Conservation (phyloP, 53 echinoderm and acorn worm genomes). For the Crossaster papposus region DNA sequence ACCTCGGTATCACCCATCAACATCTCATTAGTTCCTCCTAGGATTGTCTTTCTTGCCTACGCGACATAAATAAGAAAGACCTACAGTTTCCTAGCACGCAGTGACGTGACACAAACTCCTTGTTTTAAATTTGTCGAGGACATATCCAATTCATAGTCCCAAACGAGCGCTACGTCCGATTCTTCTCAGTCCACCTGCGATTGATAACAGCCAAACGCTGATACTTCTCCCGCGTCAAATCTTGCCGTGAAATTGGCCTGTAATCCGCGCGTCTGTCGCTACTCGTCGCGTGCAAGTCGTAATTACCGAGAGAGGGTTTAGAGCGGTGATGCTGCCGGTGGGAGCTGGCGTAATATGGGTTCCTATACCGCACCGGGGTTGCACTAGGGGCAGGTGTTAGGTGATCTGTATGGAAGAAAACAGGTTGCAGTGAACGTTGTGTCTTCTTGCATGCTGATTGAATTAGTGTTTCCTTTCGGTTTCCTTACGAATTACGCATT, state of each 20-base stretch:
- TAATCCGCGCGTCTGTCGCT: conserved; percentile 5
- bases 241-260: background rate
- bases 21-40: too few species aligned
- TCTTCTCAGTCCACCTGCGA: background rate
- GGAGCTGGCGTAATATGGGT: background rate
- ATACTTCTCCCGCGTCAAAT: background rate
- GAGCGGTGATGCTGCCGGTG: background rate
- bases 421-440: background rate
- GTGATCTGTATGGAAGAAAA: background rate
- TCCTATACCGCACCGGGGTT: background rate
- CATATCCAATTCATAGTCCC: background rate
- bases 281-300: background rate
- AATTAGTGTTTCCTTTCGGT: background rate
- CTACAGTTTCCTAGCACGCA: too few species aligned
- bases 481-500: background rate
- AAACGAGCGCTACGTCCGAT: background rate
- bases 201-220: background rate
- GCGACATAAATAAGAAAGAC: too few species aligned
- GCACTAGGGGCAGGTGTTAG: background rate
- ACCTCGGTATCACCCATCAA: too few species aligned
- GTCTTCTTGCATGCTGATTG: background rate
- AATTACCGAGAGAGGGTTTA: background rate
- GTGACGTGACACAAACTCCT: too few species aligned
- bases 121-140: background rate
- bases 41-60: too few species aligned